Percentiles rank a stretch among this genome's conserved stretches.
These are phyloP conservation scores for Drymonia ruficornis DNA, from an alignment of 2,888 invertebrate genomes.

Conservation along the genomic window DNA sequence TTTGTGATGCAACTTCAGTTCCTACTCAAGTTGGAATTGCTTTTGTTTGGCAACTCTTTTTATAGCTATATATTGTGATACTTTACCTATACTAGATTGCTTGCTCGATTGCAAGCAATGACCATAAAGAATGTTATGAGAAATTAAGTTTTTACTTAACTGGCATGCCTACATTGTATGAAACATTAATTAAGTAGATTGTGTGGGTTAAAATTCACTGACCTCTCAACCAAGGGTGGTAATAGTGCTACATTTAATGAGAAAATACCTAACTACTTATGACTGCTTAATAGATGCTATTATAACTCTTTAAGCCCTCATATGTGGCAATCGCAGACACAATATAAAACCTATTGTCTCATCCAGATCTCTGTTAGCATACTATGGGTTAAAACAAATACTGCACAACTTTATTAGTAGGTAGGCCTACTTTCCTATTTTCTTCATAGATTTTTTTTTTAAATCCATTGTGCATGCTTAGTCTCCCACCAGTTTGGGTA, in stretches of 20 bases:
- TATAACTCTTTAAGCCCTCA: too few species aligned
- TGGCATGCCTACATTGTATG: neutral
- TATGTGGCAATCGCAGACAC: too few species aligned
- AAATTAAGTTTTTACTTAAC: neutral
- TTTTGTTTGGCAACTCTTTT: slow-evolving; percentile 9
- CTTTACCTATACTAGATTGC: neutral
- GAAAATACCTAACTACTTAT: too few species aligned
- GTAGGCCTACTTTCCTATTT: too few species aligned
- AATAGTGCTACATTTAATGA: neutral
- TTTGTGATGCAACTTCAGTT: slow-evolving; percentile 18
- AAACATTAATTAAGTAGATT: neutral
- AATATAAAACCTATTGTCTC: too few species aligned
- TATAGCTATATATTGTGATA: neutral
- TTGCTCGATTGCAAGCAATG: neutral
- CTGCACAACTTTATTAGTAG: too few species aligned
- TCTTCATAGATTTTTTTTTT: too few species aligned
- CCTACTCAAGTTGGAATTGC: slow-evolving; percentile 11
- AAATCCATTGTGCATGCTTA: too few species aligned
- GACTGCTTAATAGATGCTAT: too few species aligned
- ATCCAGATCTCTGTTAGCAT: too few species aligned
- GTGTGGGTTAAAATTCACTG: neutral
- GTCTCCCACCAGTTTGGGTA: too few species aligned
- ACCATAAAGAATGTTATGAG: neutral
- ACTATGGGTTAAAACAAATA: too few species aligned
- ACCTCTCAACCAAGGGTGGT: neutral